These are phyloP conservation scores for Daphoenositta chrysoptera DNA, from an alignment of 2,113 vertebrate species.

Conservation along the genomic window DNA sequence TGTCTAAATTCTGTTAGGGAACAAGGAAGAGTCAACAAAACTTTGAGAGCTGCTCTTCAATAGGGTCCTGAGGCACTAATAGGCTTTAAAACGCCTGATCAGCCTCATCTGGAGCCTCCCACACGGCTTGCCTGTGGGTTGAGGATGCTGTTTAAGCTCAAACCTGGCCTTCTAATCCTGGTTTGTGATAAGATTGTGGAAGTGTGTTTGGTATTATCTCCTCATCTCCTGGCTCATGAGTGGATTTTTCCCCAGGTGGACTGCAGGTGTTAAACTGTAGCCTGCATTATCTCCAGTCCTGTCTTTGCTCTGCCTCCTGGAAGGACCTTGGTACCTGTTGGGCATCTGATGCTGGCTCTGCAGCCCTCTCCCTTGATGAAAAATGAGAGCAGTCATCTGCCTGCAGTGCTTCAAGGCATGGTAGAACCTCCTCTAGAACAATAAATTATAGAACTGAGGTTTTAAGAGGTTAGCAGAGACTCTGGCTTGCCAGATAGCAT, in stretches of 20 bases:
- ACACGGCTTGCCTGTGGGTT: no score
- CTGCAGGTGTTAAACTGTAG: background rate
- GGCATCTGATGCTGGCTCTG: background rate
- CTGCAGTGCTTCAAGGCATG: background rate
- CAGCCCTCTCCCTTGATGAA: background rate
- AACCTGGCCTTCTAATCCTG: background rate
- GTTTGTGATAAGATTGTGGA: background rate
- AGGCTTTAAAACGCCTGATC: background rate
- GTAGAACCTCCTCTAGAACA: background rate
- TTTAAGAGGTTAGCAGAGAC: background rate
- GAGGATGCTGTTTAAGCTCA: background rate
- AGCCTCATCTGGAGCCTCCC: background rate
- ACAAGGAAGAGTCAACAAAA: background rate
- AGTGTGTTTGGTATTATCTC: fast-evolving
- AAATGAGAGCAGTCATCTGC: background rate
- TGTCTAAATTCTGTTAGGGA: background rate
- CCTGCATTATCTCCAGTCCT: background rate
- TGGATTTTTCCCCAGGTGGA: background rate
- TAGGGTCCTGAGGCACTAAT: background rate
- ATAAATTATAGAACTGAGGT: background rate
- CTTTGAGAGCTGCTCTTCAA: background rate
- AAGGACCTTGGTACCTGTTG: background rate
- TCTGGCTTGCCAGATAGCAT: background rate
- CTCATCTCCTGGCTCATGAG: fast-evolving
- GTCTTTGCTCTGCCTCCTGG: background rate